Percentiles rank a stretch among this genome's conserved stretches.
phyloP scores from a whole-genome alignment of 2,888 invertebrate species.

The Troides helena region DNA sequence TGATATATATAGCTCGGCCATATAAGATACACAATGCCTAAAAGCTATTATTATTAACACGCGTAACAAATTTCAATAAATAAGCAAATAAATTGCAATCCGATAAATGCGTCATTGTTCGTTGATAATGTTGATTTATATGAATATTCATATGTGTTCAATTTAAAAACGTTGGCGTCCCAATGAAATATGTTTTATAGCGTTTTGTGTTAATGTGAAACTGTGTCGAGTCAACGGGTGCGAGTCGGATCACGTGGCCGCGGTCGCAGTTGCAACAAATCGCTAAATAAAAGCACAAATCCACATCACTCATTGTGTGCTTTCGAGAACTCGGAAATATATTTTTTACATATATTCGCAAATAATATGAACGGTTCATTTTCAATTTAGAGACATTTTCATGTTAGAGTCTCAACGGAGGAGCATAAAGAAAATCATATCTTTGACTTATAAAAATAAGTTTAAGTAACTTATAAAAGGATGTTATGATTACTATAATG shows the following conservation, averaged over 20 bases:
- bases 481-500: no score
- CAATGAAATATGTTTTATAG: constrained; percentile 39
- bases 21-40: constrained; percentile 9
- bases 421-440: no score
- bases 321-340: neutral
- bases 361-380: neutral
- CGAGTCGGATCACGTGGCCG: constrained; percentile 9
- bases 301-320: neutral
- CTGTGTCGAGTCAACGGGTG: constrained; percentile 32
- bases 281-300: neutral
- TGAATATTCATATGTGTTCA: constrained; percentile 75
- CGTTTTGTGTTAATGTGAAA: constrained; percentile 38
- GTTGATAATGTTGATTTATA: constrained; percentile 73
- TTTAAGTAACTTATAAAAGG: no score
- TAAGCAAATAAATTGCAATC: constrained; percentile 76
- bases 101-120: constrained; percentile 72
- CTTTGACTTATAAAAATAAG: no score
- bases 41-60: constrained; percentile 46
- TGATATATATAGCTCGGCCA: neutral
- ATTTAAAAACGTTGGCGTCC: constrained; percentile 50
- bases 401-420: no score
- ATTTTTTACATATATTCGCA: neutral
- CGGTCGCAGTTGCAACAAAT: neutral
- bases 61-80: constrained; percentile 78
- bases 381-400: no score